Percentiles rank a stretch among this genome's conserved stretches.
Conservation (phyloP, 2,797 vertebrate species). For the Notoglanidium macrostoma region DNA sequence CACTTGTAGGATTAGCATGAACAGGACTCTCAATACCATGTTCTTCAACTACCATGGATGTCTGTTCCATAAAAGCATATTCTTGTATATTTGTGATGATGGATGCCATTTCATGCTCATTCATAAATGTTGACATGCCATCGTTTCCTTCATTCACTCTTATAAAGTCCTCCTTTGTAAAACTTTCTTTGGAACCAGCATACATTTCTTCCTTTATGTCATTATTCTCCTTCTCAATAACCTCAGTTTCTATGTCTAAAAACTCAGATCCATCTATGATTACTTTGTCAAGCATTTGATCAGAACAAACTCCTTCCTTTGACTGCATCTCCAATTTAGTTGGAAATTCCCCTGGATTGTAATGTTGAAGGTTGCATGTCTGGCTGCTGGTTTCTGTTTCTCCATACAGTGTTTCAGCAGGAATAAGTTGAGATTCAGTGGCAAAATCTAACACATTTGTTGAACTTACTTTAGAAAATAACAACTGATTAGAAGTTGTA, state of each 20-base stretch:
- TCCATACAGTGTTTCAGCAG: background rate
- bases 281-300: background rate
- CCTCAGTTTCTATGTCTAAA: background rate
- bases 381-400: background rate
- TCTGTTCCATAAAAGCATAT: background rate
- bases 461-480: background rate
- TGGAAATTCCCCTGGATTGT: slow-evolving; percentile 21
- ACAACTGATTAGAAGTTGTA: background rate
- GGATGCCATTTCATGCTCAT: background rate
- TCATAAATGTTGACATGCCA: background rate
- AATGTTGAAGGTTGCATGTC: background rate
- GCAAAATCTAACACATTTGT: background rate
- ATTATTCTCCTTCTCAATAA: slow-evolving; percentile 1
- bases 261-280: background rate
- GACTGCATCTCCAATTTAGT: background rate
- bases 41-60: background rate
- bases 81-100: background rate
- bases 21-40: background rate
- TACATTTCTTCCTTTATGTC: background rate
- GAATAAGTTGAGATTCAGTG: background rate
- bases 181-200: background rate
- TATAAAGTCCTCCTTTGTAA: background rate
- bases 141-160: background rate
- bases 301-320: background rate
- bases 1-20: slow-evolving; percentile 15